A percentile compares a stretch with the other conserved stretches of the same genome.
phyloP scores from a whole-genome alignment of 2,113 vertebrate species.

The Condylura cristata region DNA sequence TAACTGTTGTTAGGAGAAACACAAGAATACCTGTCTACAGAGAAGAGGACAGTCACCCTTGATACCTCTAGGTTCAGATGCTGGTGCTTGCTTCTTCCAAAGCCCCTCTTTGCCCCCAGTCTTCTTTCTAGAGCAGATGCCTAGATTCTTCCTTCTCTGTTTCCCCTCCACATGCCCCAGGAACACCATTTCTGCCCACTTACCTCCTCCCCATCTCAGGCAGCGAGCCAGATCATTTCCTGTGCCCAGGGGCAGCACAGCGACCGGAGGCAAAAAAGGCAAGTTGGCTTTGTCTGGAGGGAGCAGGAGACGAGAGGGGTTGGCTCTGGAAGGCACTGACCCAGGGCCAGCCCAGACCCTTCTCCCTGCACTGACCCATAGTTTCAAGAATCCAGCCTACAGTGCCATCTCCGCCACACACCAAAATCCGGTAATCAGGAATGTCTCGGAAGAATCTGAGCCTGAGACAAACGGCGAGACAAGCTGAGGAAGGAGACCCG shows the following conservation, averaged over 20 bases:
- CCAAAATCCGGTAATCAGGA: slow-evolving; percentile 91
- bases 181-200: slow-evolving; percentile 59
- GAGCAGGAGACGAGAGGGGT: slow-evolving; percentile 33
- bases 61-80: background rate
- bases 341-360: background rate
- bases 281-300: slow-evolving; percentile 91
- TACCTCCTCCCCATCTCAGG: slow-evolving; percentile 96
- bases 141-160: background rate
- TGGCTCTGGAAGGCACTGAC: background rate
- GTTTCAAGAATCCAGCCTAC: slow-evolving; percentile 96
- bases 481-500: background rate
- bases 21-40: background rate
- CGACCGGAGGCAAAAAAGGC: slow-evolving; percentile 89
- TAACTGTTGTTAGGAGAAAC: background rate
- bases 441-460: slow-evolving; percentile 94
- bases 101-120: background rate
- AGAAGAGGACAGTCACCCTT: background rate
- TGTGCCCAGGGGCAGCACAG: slow-evolving; percentile 94
- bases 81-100: background rate
- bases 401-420: slow-evolving; percentile 94
- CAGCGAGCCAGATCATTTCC: slow-evolving; percentile 96
- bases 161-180: background rate
- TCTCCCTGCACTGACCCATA: slow-evolving; percentile 87
- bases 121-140: background rate
- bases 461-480: slow-evolving; percentile 86